Base-by-base conservation (phyloP, 2,888 invertebrate species). In the Ceriagrion tenellum region DNA sequence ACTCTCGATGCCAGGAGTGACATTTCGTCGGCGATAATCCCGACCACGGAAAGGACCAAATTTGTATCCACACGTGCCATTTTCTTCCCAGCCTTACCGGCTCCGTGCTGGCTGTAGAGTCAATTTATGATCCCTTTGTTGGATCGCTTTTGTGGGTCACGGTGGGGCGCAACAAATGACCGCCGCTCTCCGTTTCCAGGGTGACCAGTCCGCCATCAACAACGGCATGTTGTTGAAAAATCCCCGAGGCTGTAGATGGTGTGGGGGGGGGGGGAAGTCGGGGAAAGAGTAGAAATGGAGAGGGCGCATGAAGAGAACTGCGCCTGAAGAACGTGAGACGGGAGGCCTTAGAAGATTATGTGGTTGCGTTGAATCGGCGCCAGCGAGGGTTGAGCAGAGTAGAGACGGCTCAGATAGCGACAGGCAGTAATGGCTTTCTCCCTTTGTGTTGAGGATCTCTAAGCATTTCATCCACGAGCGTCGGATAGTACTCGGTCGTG, bases 61-160 rank as follows among this genome's bases (percentile, higher is more conserved):
- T 81, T 35, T 81, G 81, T 8, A 47, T 47, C 10, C 35, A 6
- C 81, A 81, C 81, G 81, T 81, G 81, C 81, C 81, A 81, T 81
- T 30, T 35, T 35, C 81, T 30, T 81, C 81, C 13, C 35, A 4
- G 35, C 35, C 81, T 81, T 35, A 12, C 12, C 10, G 6, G 0
- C 12, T 18, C 8, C 12, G 6, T 8, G 0, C 16, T 16, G 20
- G 81, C 35, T 35, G 35, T 35, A 13, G 81, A n/a, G 81, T 81
- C 81, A 81, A 81, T 81, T 81, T 81, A 35, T 26, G 81, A 13
- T n/a, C 35, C 81, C 81, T 35, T 81, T 81, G 81, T 81, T 18
- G 3, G 81, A 81, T 81, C 35, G 81, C 35, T 81, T 69, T 81
- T 81, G 81, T 81, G 81, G 81, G 81, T 81, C 81, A 81, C 81